Base-by-base conservation (phyloP, 2,797 vertebrate species). In the Garrulus glandarius region DNA sequence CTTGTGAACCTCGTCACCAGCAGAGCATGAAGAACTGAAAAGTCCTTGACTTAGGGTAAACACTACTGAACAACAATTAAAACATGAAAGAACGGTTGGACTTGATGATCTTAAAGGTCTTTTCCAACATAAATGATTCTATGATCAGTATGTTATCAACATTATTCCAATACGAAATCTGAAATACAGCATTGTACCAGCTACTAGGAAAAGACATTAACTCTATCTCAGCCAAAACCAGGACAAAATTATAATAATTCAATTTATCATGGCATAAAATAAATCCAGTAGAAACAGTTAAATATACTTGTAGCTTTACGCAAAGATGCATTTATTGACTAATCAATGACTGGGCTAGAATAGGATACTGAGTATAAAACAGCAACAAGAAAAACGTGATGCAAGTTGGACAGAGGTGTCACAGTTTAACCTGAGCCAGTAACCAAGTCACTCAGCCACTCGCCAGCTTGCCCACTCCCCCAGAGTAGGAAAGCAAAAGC, bases 381-480 rank as follows among this genome's bases (percentile, higher is more conserved):
- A 57, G 5, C 56, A 36, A 26, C 10, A 17, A 57, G 56, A 11
- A 57, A 36, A 57, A 18, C 26, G 56, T 36, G 23, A 36, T 36
- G 34, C 34, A 57, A 26, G 12, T 57, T 57, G 15, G 55, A 36
- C 11, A 36, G 34, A 12, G 34, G 34, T 36, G 23, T 36, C 34
- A 36, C 2, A 3, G n/a, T 49, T 67, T 67, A 49, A 67, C 64
- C 44, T 13, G 44, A 36, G 13, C n/a, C 44, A 47, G 36, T 7
- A 47, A 36, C 24, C 13, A 47, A 36, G 24, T 21, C n/a, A 36
- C 26, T 19, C n/a, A 36, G 24, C n/a, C n/a, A 29, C n/a, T 67
- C 2, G 3, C n/a, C 5, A 3, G 26, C 15, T 68, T 8, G 6
- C 10, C 20, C 26, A 21, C 6, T 68, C 3, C 7, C 26, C 10